Evolutionary conservation across 2,797 vertebrate species (phyloP).

Genomic region (Rhinichthys osculus): DNA sequence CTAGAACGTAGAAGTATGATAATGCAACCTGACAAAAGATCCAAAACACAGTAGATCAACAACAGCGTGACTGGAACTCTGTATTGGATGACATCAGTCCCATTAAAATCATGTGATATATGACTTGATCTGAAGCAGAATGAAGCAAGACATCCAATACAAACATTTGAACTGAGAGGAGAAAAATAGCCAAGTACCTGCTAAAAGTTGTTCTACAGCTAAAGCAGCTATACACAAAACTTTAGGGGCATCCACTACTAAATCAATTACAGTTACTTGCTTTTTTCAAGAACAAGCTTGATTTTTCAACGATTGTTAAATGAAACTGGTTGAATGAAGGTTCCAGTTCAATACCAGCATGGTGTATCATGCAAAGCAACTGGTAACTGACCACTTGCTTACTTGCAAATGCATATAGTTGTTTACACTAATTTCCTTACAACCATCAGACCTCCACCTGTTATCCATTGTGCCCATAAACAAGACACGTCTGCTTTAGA

Average conservation of each 20-base stretch:
- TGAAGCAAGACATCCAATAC: conserved; percentile 37
- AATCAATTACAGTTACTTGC: not conserved
- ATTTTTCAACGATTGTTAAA: not conserved
- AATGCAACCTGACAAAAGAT: conserved; percentile 38
- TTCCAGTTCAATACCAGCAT: not conserved
- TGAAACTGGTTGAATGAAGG: not conserved
- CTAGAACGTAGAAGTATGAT: conserved; percentile 7
- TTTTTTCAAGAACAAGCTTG: not conserved
- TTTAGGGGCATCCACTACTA: not conserved
- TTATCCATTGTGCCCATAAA: not conserved
- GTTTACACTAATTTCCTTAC: conserved; percentile 4
- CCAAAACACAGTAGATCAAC: conserved; percentile 26
- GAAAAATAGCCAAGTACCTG: not conserved
- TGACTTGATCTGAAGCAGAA: conserved; percentile 35
- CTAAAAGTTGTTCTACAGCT: conserved; percentile 4
- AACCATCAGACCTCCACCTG: not conserved
- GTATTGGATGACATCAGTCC: not conserved
- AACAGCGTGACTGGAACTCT: not conserved
- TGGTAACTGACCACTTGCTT: not conserved
- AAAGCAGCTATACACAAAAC: not conserved
- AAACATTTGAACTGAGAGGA: conserved; percentile 2
- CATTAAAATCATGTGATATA: conserved; percentile 13
- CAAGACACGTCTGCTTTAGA: not conserved
- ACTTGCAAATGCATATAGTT: not conserved
- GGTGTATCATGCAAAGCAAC: not conserved